Evolutionary conservation across 2,888 invertebrate genomes (phyloP).

Genomic region (Stenodema calcarata): DNA sequence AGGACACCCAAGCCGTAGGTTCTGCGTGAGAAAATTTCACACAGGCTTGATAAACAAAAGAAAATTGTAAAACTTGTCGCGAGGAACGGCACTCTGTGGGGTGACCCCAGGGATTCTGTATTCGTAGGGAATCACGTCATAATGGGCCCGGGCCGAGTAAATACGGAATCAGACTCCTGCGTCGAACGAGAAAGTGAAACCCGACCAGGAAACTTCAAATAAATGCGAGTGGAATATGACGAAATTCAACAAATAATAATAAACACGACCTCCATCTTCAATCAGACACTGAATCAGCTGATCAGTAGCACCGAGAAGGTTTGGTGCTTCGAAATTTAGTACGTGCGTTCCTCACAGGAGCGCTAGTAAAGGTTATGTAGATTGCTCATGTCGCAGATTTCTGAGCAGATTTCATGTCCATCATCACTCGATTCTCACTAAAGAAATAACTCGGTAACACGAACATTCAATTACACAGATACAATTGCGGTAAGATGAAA

Average conservation of each 20-base stretch:
- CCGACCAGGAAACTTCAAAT: neutral
- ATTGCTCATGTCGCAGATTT: no score
- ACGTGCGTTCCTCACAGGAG: neutral
- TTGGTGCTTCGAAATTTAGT: neutral
- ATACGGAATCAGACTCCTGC: neutral
- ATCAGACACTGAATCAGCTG: neutral
- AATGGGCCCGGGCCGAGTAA: neutral
- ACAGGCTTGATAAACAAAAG: conserved; percentile 1
- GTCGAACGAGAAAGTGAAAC: neutral
- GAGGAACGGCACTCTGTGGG: neutral
- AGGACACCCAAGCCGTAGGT: neutral
- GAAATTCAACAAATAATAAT: neutral
- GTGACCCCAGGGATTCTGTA: neutral
- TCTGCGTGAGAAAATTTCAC: neutral
- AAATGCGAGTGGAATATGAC: neutral
- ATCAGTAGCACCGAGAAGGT: neutral
- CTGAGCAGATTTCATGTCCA: no score
- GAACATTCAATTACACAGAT: no score
- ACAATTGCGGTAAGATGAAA: no score
- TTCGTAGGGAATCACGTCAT: neutral
- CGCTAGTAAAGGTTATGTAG: neutral
- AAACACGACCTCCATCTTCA: neutral
- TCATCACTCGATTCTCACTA: no score
- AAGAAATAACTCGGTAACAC: no score
- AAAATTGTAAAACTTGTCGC: neutral